Evolutionary conservation across 2,113 vertebrate species (phyloP), one percentile per base, ranked within the genome.

Genomic region (Trichechus manatus): DNA sequence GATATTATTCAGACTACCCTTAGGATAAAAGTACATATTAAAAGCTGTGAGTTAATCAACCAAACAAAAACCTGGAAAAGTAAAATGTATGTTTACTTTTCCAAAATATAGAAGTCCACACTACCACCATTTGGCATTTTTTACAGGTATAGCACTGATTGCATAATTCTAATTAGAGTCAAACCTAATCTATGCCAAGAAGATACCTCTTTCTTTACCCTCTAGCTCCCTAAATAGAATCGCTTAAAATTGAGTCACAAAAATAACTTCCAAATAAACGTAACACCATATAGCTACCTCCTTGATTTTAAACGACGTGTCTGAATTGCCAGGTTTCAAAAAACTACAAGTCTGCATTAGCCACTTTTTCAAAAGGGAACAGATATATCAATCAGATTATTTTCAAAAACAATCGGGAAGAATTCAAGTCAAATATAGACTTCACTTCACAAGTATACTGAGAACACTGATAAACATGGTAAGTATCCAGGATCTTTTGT

Each of bases 201-300:
- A 64, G 31, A 53, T 4, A 61, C 10, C 7, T 64, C 9, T 97
- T 91, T 80, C 75, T 87, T 79, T n/a, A 81, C 29, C 87, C 9
- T 90, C 13, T 5, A 84, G 14, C 86, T 59, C 42, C 42, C 36
- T n/a, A 77, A 68, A 85, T 5, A 56, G 36, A 33, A 39, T 97
- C 61, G 89, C 44, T 83, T 9, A 50, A 39, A 91, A 82, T 31
- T 72, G 42, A 88, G 33, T 9, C 29, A 83, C 4, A 80, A 70
- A 80, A 91, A 63, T 25, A 75, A 92, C 20, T 74, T 93, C 70
- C 68, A 70, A 94, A 96, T 92, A 96, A 93, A 56, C 50, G 80
- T 47, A 87, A 91, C 72, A 81, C 33, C 70, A 36, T 47, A 80
- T 0, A 29, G 44, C 20, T 61, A 23, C 50, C 56, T 77, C 15